Evolutionary conservation across 1,140 invertebrate species (phyloP).

Genomic region (Cotesia vestalis): DNA sequence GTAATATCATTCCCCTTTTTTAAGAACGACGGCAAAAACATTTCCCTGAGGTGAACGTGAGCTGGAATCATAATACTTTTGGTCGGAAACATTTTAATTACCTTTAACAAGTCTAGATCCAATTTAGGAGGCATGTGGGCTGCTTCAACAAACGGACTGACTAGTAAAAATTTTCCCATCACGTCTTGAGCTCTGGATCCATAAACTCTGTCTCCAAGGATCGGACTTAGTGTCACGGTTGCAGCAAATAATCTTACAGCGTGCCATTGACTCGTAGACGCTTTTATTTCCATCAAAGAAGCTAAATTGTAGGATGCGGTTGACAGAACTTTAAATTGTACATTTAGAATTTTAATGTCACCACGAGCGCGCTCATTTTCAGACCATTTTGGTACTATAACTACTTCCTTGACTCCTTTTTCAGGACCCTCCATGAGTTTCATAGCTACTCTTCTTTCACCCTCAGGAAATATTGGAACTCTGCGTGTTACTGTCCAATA

Average conservation of each 20-base stretch:
- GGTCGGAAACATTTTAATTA: slow-evolving; percentile 37
- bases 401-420: slow-evolving; percentile 44
- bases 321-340: slow-evolving; percentile 49
- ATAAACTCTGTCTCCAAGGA: slow-evolving; percentile 63
- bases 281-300: slow-evolving; percentile 56
- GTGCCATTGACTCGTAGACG: slow-evolving; percentile 52
- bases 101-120: slow-evolving; percentile 40
- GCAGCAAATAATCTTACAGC: slow-evolving; percentile 59
- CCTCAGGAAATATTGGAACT: slow-evolving; percentile 45
- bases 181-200: slow-evolving; percentile 57
- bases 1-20: slow-evolving; percentile 41
- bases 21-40: slow-evolving; percentile 45
- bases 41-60: slow-evolving; percentile 57
- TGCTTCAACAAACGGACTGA: slow-evolving; percentile 52
- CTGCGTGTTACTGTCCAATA: slow-evolving; percentile 54
- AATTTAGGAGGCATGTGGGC: slow-evolving; percentile 44
- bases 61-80: slow-evolving; percentile 56
- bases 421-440: not conserved
- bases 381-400: slow-evolving; percentile 45
- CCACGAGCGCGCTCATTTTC: slow-evolving; percentile 43
- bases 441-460: slow-evolving; percentile 43
- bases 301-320: slow-evolving; percentile 51
- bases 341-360: slow-evolving; percentile 47
- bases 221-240: slow-evolving; percentile 54
- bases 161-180: slow-evolving; percentile 51